These are phyloP conservation scores for Blastomussa wellsi DNA, from an alignment of 92 coral and sea anemone genomes.

Conservation along the genomic window DNA sequence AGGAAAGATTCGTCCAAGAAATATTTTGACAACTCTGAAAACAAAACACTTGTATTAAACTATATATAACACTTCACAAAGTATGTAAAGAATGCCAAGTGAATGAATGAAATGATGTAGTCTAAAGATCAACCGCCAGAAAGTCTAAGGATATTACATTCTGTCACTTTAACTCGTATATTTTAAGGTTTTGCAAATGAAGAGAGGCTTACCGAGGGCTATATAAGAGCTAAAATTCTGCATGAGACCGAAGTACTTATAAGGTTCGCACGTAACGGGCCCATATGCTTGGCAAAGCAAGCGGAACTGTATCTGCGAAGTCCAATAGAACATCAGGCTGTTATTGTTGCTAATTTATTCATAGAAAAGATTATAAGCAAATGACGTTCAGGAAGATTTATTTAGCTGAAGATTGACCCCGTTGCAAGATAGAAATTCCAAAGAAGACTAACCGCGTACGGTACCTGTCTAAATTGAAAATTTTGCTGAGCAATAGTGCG, in stretches of 20 bases:
- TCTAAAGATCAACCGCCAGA: neutral
- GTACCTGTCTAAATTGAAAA: too few species aligned
- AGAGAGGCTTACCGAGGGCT: too few species aligned
- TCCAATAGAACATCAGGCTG: neutral
- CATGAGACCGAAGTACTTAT: neutral
- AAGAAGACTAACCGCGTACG: too few species aligned
- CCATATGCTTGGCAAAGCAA: neutral
- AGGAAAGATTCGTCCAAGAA: neutral
- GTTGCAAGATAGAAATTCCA: neutral
- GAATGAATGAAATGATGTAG: neutral
- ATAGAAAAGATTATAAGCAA: neutral
- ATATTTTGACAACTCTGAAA: neutral
- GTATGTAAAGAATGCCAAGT: slow-evolving; percentile 13
- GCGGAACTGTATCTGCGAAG: neutral
- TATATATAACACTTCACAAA: neutral
- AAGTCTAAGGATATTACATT: neutral
- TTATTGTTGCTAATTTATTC: neutral
- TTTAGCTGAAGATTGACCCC: neutral
- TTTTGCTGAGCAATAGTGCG: neutral
- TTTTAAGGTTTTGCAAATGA: neutral
- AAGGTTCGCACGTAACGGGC: neutral
- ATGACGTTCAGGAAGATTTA: too few species aligned
- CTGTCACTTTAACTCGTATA: neutral
- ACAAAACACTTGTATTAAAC: slow-evolving; percentile 15
- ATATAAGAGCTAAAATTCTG: neutral